Percentiles rank a stretch among this genome's conserved stretches.
phyloP scores from a whole-genome alignment of 2,797 vertebrate genomes.

The Bufotes viridis region DNA sequence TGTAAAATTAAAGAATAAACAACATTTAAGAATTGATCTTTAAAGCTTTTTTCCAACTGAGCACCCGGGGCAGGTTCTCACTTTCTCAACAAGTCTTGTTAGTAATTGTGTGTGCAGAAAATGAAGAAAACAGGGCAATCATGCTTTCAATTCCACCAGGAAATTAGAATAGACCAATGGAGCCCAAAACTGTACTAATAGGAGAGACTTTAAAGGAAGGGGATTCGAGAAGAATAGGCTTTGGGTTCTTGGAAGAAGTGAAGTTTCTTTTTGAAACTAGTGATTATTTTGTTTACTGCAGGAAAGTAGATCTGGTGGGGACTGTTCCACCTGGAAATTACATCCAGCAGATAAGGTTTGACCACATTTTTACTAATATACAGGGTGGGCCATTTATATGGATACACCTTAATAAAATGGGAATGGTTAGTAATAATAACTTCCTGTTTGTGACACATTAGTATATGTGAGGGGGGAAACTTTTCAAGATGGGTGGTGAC shows the following conservation, averaged over 20 bases:
- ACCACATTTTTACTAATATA: neutral
- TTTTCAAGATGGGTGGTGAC: too few relatives aligned
- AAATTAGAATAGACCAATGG: too few relatives aligned
- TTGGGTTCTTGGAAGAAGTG: neutral
- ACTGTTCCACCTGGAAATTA: neutral
- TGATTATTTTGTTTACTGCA: neutral
- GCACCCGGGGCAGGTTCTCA: slow-evolving; percentile 29
- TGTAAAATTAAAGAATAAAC: slow-evolving; percentile 37
- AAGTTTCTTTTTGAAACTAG: neutral
- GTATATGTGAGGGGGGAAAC: too few relatives aligned
- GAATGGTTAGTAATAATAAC: too few relatives aligned
- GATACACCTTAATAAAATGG: too few relatives aligned
- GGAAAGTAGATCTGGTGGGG: neutral
- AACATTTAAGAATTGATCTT: slow-evolving; percentile 43
- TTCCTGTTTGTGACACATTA: too few relatives aligned
- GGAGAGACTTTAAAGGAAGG: too few relatives aligned
- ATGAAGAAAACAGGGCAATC: neutral
- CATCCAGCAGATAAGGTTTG: neutral
- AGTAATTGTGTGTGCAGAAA: slow-evolving; percentile 25
- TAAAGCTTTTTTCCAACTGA: slow-evolving; percentile 54
- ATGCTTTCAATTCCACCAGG: too few relatives aligned
- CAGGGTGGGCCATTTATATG: too few relatives aligned
- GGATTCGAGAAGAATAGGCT: neutral
- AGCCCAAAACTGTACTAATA: neutral
- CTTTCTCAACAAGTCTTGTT: slow-evolving; percentile 37